phyloP scores from a whole-genome alignment of 2,113 vertebrate species.

The Channa argus region DNA sequence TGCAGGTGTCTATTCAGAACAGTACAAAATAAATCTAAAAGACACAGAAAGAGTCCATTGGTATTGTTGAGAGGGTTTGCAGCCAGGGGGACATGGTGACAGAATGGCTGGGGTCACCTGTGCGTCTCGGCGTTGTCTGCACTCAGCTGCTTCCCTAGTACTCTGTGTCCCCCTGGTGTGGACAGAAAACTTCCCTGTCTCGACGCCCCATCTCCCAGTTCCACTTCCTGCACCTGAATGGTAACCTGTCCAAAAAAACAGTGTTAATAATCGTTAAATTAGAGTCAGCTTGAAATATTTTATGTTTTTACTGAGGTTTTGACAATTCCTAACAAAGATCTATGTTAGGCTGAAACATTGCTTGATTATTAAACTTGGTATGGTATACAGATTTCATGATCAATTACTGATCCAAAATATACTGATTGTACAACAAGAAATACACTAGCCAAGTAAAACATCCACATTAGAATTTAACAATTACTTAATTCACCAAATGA shows the following conservation, averaged over 20 bases:
- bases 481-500: too few species aligned
- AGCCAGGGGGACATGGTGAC: conserved; percentile 30
- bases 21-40: neutral
- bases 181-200: conserved; percentile 88
- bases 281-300: neutral
- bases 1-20: conserved; percentile 2
- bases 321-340: too few species aligned
- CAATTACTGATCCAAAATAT: too few species aligned
- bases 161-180: conserved; percentile 90
- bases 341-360: too few species aligned
- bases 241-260: conserved; percentile 84
- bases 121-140: conserved; percentile 96
- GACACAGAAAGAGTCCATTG: conserved; percentile 31
- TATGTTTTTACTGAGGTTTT: neutral
- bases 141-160: conserved; percentile 97
- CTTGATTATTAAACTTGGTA: too few species aligned
- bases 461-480: too few species aligned
- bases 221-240: conserved; percentile 95
- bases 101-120: conserved; percentile 84
- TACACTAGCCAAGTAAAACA: too few species aligned
- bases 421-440: too few species aligned
- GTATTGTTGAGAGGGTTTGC: conserved; percentile 12
- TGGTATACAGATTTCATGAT: too few species aligned
- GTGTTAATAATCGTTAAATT: neutral
- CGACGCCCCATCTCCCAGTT: conserved; percentile 85